A percentile compares a stretch with the other conserved stretches of the same genome.
Conservation (phyloP, 2,113 vertebrate species). For the Scolopax mira region DNA sequence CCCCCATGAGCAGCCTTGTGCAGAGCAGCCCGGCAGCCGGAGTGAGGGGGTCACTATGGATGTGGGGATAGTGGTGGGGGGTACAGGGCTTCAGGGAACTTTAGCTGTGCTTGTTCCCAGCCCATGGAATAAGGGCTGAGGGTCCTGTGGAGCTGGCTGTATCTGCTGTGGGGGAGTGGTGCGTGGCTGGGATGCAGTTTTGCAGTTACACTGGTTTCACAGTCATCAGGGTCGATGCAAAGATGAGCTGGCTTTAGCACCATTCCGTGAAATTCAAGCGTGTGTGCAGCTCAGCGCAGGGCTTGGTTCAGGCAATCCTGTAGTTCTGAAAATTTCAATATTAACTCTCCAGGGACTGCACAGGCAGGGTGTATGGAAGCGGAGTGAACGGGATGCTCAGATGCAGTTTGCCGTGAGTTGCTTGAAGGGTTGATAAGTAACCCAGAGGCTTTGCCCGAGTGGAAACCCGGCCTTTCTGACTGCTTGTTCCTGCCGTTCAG, state of each 20-base stretch:
- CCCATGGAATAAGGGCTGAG: rapidly evolving
- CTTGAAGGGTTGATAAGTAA: rapidly evolving
- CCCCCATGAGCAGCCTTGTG: background rate
- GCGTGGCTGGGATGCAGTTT: background rate
- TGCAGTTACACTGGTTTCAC: rapidly evolving
- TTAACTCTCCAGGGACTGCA: background rate
- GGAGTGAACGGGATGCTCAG: background rate
- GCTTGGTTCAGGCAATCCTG: background rate
- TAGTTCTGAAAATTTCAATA: rapidly evolving
- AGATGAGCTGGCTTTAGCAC: background rate
- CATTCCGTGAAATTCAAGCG: rapidly evolving
- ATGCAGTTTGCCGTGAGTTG: background rate
- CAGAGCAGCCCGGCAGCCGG: background rate
- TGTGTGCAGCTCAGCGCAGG: background rate
- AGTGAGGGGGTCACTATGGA: rapidly evolving
- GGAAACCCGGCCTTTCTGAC: background rate
- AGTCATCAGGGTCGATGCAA: background rate
- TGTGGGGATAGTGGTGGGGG: background rate
- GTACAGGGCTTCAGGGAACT: rapidly evolving
- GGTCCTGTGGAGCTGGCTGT: rapidly evolving
- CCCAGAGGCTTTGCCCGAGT: rapidly evolving
- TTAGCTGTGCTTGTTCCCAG: background rate
- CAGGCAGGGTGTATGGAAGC: rapidly evolving
- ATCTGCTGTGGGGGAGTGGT: background rate
- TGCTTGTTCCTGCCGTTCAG: background rate